phyloP scores from a whole-genome alignment of 2,797 vertebrate species.

The Orestias chungarensis region DNA sequence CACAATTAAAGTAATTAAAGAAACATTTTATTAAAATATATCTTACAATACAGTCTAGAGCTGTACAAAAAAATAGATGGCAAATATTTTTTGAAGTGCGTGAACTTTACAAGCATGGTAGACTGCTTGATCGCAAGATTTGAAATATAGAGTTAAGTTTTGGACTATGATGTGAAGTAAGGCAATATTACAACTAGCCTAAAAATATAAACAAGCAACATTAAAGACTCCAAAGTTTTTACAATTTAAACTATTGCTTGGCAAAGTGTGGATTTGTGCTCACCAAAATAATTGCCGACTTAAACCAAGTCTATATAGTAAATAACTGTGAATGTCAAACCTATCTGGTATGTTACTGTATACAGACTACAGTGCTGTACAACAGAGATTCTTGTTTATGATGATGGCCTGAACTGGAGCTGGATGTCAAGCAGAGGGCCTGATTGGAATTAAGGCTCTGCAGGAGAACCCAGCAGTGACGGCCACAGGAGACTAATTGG shows the following conservation, averaged over 20 bases:
- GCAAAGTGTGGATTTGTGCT: not conserved
- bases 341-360: not conserved
- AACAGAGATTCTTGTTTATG: not conserved
- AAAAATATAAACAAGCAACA: not conserved
- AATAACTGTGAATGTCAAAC: constrained; percentile 2
- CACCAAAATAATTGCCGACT: not conserved
- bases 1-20: no score
- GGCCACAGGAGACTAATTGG: constrained; percentile 81
- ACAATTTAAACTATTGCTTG: not conserved
- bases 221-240: not conserved
- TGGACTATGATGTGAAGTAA: not conserved
- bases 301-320: not conserved
- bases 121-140: not conserved
- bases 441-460: constrained; percentile 73
- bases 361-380: not conserved
- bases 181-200: not conserved
- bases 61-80: not conserved
- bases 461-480: constrained; percentile 53
- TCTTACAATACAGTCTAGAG: not conserved
- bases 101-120: not conserved
- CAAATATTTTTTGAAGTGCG: not conserved
- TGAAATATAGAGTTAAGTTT: no score
- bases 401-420: constrained; percentile 35
- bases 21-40: not conserved
- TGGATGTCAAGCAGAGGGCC: constrained; percentile 55